Evolutionary conservation across 1,140 invertebrate genomes (phyloP).

Genomic region (Harpegnathos saltator): DNA sequence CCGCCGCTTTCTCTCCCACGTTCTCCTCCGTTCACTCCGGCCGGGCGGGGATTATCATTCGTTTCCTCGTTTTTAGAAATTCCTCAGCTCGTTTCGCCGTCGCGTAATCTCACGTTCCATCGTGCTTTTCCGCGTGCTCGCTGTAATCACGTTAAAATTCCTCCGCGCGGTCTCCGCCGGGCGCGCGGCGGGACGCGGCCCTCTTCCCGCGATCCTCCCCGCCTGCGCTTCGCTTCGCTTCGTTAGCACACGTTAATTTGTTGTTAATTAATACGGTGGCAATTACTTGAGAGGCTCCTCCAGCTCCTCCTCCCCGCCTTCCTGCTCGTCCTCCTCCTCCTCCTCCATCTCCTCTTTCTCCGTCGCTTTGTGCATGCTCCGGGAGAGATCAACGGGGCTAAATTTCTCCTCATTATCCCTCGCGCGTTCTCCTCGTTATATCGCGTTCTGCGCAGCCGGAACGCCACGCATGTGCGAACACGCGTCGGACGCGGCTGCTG

Average conservation of each 20-base stretch:
- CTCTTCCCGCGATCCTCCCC: background rate
- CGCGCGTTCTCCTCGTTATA: constrained; percentile 63
- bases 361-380: constrained; percentile 42
- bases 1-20: background rate
- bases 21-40: background rate
- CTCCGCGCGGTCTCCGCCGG: background rate
- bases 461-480: constrained; percentile 23
- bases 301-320: too few species aligned
- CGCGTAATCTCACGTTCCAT: constrained; percentile 56
- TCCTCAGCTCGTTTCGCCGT: background rate
- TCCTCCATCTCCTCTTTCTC: too few species aligned
- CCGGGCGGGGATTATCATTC: constrained; percentile 31
- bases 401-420: constrained; percentile 71
- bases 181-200: too few species aligned
- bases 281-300: constrained; percentile 49
- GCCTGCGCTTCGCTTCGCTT: constrained; percentile 29
- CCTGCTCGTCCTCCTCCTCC: too few species aligned
- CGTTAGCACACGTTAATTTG: constrained; percentile 55
- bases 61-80: constrained; percentile 23
- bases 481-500: constrained; percentile 16
- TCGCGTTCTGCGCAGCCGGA: background rate
- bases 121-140: constrained; percentile 31
- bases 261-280: constrained; percentile 62
- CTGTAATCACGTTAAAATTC: constrained; percentile 44
- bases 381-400: constrained; percentile 30